A percentile compares a stretch with the other conserved stretches of the same genome.
Conservation (phyloP, 2,113 vertebrate genomes). For the Balaenoptera acutorostrata region DNA sequence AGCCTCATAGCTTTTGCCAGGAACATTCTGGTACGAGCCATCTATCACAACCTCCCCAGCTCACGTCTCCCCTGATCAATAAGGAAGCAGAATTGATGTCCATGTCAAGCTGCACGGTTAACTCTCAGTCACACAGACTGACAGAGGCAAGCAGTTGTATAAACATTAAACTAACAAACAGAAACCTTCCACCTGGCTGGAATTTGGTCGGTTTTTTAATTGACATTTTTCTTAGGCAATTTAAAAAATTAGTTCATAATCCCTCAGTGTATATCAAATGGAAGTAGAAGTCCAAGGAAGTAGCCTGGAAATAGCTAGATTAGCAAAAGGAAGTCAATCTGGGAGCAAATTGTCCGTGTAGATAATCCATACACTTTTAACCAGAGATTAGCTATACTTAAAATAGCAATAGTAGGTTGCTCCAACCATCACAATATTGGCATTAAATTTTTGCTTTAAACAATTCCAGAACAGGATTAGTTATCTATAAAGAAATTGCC, state of each 20-base stretch:
- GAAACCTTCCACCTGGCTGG: not conserved
- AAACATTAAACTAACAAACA: slow-evolving; percentile 8
- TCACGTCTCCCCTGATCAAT: slow-evolving; percentile 29
- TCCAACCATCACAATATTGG: not conserved
- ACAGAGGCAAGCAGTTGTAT: not conserved
- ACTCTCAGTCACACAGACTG: not conserved
- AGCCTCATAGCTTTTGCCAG: slow-evolving; percentile 9
- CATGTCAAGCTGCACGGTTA: not conserved
- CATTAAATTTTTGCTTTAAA: not conserved
- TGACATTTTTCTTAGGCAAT: not conserved
- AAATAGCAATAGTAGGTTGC: not conserved
- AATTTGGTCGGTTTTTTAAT: not conserved
- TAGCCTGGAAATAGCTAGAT: not conserved
- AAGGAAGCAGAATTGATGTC: slow-evolving; percentile 35
- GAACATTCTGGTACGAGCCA: slow-evolving; percentile 28
- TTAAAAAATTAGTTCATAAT: not conserved
- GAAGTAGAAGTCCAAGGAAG: not conserved
- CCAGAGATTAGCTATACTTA: not conserved
- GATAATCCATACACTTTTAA: not conserved
- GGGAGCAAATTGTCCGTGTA: not conserved
- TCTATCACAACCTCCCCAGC: slow-evolving; percentile 44
- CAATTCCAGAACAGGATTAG: not conserved
- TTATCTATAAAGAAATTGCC: not conserved
- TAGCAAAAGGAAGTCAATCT: not conserved
- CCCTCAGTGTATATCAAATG: not conserved